Percentiles rank a stretch among this genome's conserved stretches.
These are phyloP conservation scores for Anniella stebbinsi DNA, from an alignment of 2,797 vertebrate genomes.

Conservation along the genomic window DNA sequence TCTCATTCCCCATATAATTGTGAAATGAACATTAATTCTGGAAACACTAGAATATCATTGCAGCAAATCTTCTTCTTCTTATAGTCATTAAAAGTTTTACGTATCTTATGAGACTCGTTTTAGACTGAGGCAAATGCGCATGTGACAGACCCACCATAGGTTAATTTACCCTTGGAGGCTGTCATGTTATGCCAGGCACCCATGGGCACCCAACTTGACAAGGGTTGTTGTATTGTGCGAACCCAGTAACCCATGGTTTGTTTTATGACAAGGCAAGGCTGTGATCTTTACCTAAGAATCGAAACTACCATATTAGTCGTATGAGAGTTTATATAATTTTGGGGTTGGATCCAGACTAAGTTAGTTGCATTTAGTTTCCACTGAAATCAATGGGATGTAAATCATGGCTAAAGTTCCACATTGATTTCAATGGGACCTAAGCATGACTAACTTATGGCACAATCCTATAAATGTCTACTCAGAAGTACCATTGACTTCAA, in stretches of 20 bases:
- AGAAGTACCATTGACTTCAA: background rate
- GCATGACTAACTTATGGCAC: background rate
- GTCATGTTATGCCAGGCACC: no score
- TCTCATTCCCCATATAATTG: background rate
- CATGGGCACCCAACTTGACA: no score
- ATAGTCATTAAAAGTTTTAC: background rate
- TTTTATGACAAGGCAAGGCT: no score
- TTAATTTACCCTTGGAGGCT: no score
- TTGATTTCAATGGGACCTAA: background rate
- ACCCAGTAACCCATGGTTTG: no score
- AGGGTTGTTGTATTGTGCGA: no score
- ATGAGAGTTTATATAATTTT: background rate
- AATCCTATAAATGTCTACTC: background rate
- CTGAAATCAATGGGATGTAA: background rate
- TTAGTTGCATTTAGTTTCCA: background rate
- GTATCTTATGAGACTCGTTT: background rate
- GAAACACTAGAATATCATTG: background rate
- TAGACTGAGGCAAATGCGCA: no score
- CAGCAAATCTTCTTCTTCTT: background rate
- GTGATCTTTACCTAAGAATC: background rate
- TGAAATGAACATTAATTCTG: constrained; percentile 9
- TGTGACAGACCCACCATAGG: no score
- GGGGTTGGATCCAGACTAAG: background rate
- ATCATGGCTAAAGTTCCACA: background rate
- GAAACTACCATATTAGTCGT: background rate